Evolutionary conservation across 2,797 vertebrate genomes (phyloP), one percentile per base, ranked within the genome.

Genomic region (Phrynocephalus vlangalii): DNA sequence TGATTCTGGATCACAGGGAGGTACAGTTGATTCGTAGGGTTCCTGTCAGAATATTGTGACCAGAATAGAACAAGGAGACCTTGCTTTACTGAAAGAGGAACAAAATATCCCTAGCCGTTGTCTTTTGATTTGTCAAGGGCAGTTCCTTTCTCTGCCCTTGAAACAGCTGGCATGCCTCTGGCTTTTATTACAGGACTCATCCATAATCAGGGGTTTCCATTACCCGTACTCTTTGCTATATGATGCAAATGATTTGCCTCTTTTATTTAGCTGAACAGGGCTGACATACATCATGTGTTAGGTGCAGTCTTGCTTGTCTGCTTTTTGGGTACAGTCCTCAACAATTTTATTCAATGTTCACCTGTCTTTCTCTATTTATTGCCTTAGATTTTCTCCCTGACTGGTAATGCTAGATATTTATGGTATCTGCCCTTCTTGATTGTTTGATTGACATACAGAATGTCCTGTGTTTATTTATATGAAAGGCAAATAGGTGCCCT

Each of bases 121-220:
- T 85, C 80, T 87, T 52, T 56, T 56, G 86, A 28, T 72, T 93
- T 83, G 75, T 95, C 92, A 95, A 95, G 92, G 94, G 52, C 94
- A 95, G 85, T 85, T 30, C 56, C 90, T 93, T 79, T 83, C 91
- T 87, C 88, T 92, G 87, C 93, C 93, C 83, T 91, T 94, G 94
- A 72, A 95, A 95, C 95, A 96, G 93, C 94, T 95, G 94, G 89
- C 85, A 71, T 7, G 92, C 93, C 89, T 78, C 88, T 83, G 91
- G 94, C 90, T 73, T 67, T 86, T 90, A 33, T 92, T 86, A 80
- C 0, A 0, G 90, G 94, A 90, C 81, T 90, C 92, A 92, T 91
- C 83, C 0, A 6, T 93, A 93, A 78, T 84, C 89, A 86, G 66
- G 0, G 0, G 52, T 70, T 90, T 84, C 75, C 86, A 77, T 76